Conservation (phyloP, 1,140 invertebrate species). For the Brachionus rubens region DNA sequence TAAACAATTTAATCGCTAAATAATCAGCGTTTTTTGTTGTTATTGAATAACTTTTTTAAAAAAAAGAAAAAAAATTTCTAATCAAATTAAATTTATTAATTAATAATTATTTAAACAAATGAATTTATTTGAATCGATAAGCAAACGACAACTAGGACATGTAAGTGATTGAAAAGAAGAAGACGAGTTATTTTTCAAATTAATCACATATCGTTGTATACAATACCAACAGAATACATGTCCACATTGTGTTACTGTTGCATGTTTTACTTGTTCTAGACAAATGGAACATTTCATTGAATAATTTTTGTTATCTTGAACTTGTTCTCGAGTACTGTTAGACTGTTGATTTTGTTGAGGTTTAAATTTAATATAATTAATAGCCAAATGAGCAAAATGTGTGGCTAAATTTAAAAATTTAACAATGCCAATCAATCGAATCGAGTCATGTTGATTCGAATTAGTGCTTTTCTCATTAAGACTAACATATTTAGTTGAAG, state of each 20-base stretch:
- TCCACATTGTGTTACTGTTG: slow-evolving; percentile 24
- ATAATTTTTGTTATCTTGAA: background rate
- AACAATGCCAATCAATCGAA: slow-evolving; percentile 10
- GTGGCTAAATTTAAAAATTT: slow-evolving; percentile 5
- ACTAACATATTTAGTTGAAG: background rate
- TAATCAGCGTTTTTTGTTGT: background rate
- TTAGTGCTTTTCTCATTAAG: background rate
- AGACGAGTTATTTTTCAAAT: background rate
- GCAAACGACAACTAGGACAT: slow-evolving; percentile 41
- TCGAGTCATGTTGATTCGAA: background rate
- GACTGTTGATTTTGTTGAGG: background rate
- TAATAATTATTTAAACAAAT: slow-evolving; percentile 41
- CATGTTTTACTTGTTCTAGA: background rate
- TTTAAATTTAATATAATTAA: background rate
- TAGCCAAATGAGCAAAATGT: slow-evolving; percentile 9
- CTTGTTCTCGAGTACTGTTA: too few species aligned
- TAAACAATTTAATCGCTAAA: background rate
- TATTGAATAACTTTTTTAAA: too few species aligned
- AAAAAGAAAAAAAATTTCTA: background rate
- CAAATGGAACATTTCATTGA: slow-evolving; percentile 18
- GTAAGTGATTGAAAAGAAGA: too few species aligned
- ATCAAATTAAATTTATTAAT: background rate
- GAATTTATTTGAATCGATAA: slow-evolving; percentile 11
- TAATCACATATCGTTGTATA: background rate
- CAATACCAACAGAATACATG: slow-evolving; percentile 46